Evolutionary conservation across 2,888 invertebrate species (phyloP).

Genomic region (Serrognathus titanus): DNA sequence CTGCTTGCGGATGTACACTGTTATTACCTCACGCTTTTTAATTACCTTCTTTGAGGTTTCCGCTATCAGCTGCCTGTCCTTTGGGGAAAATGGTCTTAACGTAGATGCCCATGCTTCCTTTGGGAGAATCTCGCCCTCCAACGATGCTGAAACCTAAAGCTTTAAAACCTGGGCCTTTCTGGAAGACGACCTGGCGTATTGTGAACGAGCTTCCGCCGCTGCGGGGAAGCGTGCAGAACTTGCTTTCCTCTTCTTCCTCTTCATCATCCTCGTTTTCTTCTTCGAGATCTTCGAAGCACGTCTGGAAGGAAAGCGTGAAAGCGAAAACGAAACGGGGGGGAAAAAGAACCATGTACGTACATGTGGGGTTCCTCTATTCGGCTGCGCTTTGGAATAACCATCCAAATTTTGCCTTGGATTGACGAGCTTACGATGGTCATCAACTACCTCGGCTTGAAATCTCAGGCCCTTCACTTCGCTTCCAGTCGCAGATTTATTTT

Average conservation of each 20-base stretch:
- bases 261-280: conserved; percentile 49
- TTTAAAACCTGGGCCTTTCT: conserved; percentile 79
- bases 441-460: too few species aligned
- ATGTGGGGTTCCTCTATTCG: too few species aligned
- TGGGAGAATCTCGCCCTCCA: conserved; percentile 80
- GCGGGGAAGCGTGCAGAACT: conserved; percentile 70
- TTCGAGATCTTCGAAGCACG: conserved; percentile 34
- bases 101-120: conserved; percentile 81
- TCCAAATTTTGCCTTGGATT: too few species aligned
- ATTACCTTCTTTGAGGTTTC: conserved; percentile 73
- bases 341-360: too few species aligned
- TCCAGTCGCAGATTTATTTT: conserved; percentile 11
- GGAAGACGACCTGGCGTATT: conserved; percentile 63
- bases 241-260: conserved; percentile 55
- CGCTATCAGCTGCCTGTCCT: conserved; percentile 82
- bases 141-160: conserved; percentile 88
- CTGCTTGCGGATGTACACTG: background rate
- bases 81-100: conserved; percentile 79
- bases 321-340: too few species aligned
- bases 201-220: conserved; percentile 55
- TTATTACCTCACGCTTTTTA: background rate
- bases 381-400: too few species aligned
- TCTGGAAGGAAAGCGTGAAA: conserved; percentile 22
- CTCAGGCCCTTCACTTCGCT: too few species aligned
- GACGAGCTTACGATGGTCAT: too few species aligned